phyloP scores from a whole-genome alignment of 2,113 vertebrate genomes.

The Xenopus tropicalis region DNA sequence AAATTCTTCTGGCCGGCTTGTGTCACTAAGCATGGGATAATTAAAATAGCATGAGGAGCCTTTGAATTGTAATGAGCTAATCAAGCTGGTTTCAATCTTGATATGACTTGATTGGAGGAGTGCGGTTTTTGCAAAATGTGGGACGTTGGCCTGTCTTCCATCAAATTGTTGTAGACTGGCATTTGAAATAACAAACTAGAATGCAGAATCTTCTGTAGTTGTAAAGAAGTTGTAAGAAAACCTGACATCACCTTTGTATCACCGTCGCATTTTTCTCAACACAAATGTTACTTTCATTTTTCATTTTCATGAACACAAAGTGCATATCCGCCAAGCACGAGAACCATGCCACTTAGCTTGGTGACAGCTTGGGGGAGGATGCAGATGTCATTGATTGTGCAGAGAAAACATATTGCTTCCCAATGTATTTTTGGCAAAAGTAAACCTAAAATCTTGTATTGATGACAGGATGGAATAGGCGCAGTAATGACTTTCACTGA shows the following conservation, averaged over 20 bases:
- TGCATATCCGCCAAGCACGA: constrained; percentile 1
- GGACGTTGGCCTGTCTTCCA: no score
- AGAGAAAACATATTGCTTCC: constrained; percentile 38
- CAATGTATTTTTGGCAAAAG: constrained; percentile 17
- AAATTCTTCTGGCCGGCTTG: neutral
- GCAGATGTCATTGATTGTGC: constrained; percentile 23
- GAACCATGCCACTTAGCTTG: neutral
- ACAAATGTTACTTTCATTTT: no score
- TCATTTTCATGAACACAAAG: no score
- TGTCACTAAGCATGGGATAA: constrained; percentile 11
- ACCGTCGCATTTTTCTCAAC: no score
- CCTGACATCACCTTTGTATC: no score
- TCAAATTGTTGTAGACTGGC: no score
- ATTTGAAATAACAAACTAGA: no score
- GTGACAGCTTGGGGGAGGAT: neutral
- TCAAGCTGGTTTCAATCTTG: constrained; percentile 10
- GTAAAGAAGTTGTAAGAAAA: no score
- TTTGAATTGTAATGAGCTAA: neutral
- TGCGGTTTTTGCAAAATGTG: neutral
- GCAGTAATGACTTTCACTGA: neutral
- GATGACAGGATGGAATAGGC: neutral
- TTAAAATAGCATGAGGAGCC: neutral
- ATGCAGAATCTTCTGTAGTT: no score
- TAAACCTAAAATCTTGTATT: neutral
- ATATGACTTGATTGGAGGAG: neutral